Conservation (phyloP, 2,888 invertebrate genomes). For the Boloria euphrosyne region DNA sequence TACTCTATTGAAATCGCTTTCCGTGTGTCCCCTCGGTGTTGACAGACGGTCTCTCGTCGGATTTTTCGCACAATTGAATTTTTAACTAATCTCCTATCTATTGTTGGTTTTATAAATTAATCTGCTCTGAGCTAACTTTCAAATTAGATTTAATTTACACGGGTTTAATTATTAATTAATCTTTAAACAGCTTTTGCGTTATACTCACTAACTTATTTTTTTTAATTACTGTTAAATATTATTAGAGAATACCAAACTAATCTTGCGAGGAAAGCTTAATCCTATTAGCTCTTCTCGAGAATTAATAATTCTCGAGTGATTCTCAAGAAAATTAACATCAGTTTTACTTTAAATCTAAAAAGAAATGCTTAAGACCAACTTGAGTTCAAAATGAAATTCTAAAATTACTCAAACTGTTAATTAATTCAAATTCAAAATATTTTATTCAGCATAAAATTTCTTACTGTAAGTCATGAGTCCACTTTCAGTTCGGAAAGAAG, state of each 20-base stretch:
- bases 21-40: conserved; percentile 38
- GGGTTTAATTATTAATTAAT: background rate
- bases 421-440: no score
- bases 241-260: no score
- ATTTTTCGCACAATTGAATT: conserved; percentile 77
- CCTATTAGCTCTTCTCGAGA: no score
- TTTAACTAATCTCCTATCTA: conserved; percentile 64
- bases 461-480: no score
- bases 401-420: no score
- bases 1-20: background rate
- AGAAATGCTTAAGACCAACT: no score
- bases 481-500: no score
- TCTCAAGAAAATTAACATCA: no score
- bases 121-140: conserved; percentile 44
- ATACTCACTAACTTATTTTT: background rate
- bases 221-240: background rate
- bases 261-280: no score
- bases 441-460: conserved; percentile 8
- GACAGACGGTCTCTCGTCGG: conserved; percentile 47
- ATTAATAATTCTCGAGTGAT: no score
- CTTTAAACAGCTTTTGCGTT: background rate
- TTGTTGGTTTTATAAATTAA: conserved; percentile 60
- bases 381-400: no score
- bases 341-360: no score
- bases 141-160: conserved; percentile 28